Conservation (phyloP, 2,888 invertebrate species). For the Cosmia pyralina region DNA sequence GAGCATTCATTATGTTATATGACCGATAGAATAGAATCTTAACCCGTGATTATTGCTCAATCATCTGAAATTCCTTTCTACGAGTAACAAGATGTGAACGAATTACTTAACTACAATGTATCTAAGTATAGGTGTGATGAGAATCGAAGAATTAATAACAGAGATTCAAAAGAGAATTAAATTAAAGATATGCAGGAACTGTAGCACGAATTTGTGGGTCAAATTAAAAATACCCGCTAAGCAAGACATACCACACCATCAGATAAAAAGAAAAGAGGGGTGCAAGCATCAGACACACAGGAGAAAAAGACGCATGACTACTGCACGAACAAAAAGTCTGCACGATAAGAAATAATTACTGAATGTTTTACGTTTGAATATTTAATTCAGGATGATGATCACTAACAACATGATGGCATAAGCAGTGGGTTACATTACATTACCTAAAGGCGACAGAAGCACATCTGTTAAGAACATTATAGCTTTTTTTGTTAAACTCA, state of each 20-base stretch:
- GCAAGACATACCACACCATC: no score
- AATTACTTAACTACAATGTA: conserved; percentile 28
- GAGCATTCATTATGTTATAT: conserved; percentile 38
- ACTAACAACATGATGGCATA: not conserved
- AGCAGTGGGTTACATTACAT: not conserved
- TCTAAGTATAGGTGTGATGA: conserved; percentile 26
- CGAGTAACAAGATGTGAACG: conserved; percentile 30
- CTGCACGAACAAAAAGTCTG: not conserved
- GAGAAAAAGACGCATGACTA: not conserved
- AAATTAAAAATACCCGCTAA: not conserved
- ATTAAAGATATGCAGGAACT: not conserved
- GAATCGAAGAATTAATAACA: conserved; percentile 12
- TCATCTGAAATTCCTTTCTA: conserved; percentile 24
- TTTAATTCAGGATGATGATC: not conserved
- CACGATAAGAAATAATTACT: not conserved
- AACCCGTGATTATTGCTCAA: conserved; percentile 41
- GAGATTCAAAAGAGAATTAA: not conserved
- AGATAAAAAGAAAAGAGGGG: not conserved
- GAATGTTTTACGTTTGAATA: not conserved
- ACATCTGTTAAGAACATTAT: conserved; percentile 12
- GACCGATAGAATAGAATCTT: conserved; percentile 16
- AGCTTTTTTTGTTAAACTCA: not conserved
- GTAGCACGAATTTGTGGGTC: not conserved
- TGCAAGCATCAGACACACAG: not conserved
- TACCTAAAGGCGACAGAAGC: not conserved